These are phyloP conservation scores for Sinosuthora webbiana DNA, from an alignment of 2,113 vertebrate genomes.

Conservation along the genomic window DNA sequence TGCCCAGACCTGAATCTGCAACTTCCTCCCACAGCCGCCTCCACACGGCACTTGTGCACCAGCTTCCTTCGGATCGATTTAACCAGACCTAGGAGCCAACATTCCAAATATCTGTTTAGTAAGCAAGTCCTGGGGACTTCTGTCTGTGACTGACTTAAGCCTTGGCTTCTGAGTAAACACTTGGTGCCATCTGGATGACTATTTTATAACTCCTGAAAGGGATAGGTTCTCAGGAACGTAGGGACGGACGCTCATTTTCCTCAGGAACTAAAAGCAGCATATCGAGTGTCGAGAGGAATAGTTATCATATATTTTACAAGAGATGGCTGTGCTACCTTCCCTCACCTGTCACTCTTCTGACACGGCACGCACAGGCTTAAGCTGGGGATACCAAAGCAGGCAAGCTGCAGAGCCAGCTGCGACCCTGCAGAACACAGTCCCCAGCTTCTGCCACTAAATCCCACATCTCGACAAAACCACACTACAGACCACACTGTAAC, in stretches of 20 bases:
- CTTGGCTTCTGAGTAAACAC: constrained; percentile 70
- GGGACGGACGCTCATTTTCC: constrained; percentile 36
- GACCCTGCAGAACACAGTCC: not conserved
- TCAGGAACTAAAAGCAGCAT: constrained; percentile 59
- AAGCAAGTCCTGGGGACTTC: constrained; percentile 67
- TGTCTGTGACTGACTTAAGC: constrained; percentile 69
- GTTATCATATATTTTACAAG: constrained; percentile 47
- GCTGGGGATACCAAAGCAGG: constrained; percentile 27
- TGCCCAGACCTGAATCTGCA: constrained; percentile 12
- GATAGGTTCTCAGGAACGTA: constrained; percentile 47
- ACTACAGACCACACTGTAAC: not conserved
- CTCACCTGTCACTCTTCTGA: constrained; percentile 73
- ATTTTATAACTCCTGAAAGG: constrained; percentile 71
- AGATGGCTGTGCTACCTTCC: constrained; percentile 33
- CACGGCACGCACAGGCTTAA: constrained; percentile 44
- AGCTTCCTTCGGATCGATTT: constrained; percentile 62
- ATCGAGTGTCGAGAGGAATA: constrained; percentile 61
- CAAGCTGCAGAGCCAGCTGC: constrained; percentile 24
- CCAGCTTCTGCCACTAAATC: not conserved
- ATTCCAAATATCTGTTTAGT: constrained; percentile 75
- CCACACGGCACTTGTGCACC: not conserved
- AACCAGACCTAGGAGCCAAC: constrained; percentile 47
- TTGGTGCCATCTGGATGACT: constrained; percentile 74
- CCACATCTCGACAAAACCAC: not conserved
- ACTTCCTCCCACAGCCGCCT: constrained; percentile 16